Evolutionary conservation across 1,140 invertebrate genomes (phyloP).

Genomic region (Cyclina sinensis): DNA sequence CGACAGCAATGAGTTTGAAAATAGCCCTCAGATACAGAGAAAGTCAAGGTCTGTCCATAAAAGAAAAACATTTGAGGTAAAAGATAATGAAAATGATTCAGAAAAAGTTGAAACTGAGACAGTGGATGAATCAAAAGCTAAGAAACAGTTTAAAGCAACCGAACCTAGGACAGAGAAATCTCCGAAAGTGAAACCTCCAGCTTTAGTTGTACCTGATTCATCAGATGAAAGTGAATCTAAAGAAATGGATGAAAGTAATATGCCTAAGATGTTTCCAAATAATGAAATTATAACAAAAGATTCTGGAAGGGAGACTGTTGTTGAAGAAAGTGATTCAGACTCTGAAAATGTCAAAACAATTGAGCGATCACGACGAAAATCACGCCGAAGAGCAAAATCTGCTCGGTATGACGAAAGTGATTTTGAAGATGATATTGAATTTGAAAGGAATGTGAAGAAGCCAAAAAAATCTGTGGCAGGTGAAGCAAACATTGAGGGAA

Average conservation of each 20-base stretch:
- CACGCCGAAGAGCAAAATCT: background rate
- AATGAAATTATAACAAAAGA: background rate
- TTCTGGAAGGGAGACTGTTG: background rate
- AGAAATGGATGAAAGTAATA: background rate
- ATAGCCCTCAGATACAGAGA: conserved; percentile 2
- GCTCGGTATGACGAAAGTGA: background rate
- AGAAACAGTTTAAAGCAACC: background rate
- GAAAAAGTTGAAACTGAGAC: background rate
- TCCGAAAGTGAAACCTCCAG: too few relatives aligned
- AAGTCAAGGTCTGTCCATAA: conserved; percentile 29
- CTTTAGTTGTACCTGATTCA: background rate
- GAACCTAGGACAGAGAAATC: background rate
- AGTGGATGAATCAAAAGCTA: background rate
- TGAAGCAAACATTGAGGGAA: background rate
- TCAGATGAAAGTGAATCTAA: background rate
- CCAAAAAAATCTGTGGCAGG: background rate
- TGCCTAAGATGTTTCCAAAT: background rate
- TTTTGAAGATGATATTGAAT: background rate
- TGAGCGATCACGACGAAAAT: background rate
- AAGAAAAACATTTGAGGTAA: background rate
- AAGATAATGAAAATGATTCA: background rate
- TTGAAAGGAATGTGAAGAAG: background rate
- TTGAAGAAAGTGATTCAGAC: conserved; percentile 14
- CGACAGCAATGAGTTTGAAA: conserved; percentile 12
- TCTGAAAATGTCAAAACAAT: background rate